These are phyloP conservation scores for Cryptocheilus praepositus DNA, from an alignment of 2,888 invertebrate genomes.

Conservation along the genomic window DNA sequence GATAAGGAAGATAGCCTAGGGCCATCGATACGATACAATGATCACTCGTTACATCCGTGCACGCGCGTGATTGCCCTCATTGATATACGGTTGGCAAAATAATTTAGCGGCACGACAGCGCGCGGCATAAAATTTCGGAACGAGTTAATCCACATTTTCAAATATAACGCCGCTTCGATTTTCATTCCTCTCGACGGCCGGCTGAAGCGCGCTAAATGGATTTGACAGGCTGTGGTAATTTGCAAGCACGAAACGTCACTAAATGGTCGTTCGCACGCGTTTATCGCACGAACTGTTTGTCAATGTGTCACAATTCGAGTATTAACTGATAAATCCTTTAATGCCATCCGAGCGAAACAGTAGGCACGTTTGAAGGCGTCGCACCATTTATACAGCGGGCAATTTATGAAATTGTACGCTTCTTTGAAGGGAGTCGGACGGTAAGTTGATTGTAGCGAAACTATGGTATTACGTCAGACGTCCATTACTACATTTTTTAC, in stretches of 20 bases:
- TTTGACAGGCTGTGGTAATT: constrained; percentile 39
- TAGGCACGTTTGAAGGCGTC: constrained; percentile 7
- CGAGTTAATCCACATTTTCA: no score
- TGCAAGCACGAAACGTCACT: constrained; percentile 33
- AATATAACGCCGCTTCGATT: not conserved
- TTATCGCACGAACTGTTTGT: constrained; percentile 40
- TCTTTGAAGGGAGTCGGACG: no score
- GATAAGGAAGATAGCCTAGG: no score
- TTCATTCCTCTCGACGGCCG: not conserved
- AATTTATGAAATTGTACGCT: no score
- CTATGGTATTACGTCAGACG: constrained; percentile 2
- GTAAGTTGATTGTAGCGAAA: not conserved
- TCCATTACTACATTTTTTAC: not conserved
- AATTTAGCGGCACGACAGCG: no score
- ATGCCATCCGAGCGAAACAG: constrained; percentile 29
- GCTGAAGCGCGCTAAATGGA: constrained; percentile 26
- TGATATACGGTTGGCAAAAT: no score
- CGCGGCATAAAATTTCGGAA: no score
- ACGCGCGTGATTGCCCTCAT: no score
- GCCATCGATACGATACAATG: no score
- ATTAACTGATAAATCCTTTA: constrained; percentile 45
- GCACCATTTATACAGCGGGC: constrained; percentile 8
- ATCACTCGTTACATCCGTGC: no score
- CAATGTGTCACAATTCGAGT: constrained; percentile 30
- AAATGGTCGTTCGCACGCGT: constrained; percentile 31